Percentiles rank a stretch among this genome's conserved stretches.
Conservation (phyloP, 37 sponge, comb jelly and placozoan species). For the Beroe forskalii region DNA sequence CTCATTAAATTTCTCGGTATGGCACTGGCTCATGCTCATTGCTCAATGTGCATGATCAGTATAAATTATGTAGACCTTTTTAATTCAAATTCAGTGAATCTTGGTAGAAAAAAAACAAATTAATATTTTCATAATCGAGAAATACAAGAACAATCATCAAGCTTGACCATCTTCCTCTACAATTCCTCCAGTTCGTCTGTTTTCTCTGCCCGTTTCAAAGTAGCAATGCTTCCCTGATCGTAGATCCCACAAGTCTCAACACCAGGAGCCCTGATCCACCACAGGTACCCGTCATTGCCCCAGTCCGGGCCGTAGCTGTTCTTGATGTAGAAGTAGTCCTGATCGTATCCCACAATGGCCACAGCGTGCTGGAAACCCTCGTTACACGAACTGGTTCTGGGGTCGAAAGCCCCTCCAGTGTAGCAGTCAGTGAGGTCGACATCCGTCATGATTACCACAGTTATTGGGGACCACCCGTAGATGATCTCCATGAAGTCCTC, state of each 20-base stretch:
- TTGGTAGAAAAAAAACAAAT: no score
- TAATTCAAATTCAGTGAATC: no score
- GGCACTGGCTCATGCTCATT: no score
- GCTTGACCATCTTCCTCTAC: no score
- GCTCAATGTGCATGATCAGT: no score
- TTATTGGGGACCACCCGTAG: background rate
- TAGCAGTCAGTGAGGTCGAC: background rate
- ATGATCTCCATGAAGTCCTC: background rate
- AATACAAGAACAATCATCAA: no score
- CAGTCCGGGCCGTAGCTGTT: background rate
- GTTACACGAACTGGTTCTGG: background rate
- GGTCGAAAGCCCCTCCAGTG: background rate
- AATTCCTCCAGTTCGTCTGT: no score
- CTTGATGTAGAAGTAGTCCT: background rate
- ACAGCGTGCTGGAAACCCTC: background rate
- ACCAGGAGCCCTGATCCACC: background rate
- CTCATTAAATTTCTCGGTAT: no score
- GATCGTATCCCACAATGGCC: background rate
- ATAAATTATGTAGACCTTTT: no score
- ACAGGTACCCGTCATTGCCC: background rate
- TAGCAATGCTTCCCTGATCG: background rate
- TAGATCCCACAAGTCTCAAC: background rate
- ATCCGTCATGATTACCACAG: background rate
- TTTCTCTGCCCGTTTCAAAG: no score
- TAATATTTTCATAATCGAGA: no score